phyloP scores from a whole-genome alignment of 2,888 invertebrate species.

The Caenorhabditis angaria region DNA sequence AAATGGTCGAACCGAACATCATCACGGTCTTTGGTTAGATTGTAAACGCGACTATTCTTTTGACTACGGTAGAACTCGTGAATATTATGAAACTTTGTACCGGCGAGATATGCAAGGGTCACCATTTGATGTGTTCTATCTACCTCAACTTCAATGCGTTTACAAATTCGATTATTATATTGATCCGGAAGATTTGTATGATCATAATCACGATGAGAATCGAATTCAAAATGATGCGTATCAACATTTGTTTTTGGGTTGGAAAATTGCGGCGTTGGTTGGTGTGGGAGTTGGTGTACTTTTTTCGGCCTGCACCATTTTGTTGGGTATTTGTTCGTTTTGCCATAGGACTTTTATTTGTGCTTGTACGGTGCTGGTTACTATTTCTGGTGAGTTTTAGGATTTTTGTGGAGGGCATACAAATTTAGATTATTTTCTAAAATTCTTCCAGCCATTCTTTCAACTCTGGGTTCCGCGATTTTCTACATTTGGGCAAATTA shows the following conservation, averaged over 20 bases:
- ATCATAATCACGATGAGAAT: constrained; percentile 72
- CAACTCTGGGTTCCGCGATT: constrained; percentile 55
- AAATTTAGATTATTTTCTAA: constrained; percentile 17
- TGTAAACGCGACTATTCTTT: constrained; percentile 71
- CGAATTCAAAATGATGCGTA: constrained; percentile 70
- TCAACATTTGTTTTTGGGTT: constrained; percentile 70
- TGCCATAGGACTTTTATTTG: constrained; percentile 59
- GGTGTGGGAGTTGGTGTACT: constrained; percentile 61
- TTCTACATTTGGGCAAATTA: constrained; percentile 69
- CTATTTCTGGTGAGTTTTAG: constrained; percentile 57
- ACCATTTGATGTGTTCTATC: constrained; percentile 67
- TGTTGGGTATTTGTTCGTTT: constrained; percentile 56
- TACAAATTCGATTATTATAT: constrained; percentile 72
- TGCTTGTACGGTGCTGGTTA: constrained; percentile 61
- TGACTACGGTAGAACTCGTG: constrained; percentile 68
- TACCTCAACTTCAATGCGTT: constrained; percentile 69
- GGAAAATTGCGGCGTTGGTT: constrained; percentile 68
- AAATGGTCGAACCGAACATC: constrained; percentile 71
- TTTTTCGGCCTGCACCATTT: constrained; percentile 48
- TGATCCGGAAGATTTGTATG: constrained; percentile 71
- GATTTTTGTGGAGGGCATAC: no score
- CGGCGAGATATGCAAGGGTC: constrained; percentile 66
- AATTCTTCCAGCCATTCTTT: constrained; percentile 45
- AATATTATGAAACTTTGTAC: constrained; percentile 69
- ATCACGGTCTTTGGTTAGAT: constrained; percentile 71